These are phyloP conservation scores for Heteromurus nitidus DNA, from an alignment of 2,888 invertebrate species.

Conservation along the genomic window DNA sequence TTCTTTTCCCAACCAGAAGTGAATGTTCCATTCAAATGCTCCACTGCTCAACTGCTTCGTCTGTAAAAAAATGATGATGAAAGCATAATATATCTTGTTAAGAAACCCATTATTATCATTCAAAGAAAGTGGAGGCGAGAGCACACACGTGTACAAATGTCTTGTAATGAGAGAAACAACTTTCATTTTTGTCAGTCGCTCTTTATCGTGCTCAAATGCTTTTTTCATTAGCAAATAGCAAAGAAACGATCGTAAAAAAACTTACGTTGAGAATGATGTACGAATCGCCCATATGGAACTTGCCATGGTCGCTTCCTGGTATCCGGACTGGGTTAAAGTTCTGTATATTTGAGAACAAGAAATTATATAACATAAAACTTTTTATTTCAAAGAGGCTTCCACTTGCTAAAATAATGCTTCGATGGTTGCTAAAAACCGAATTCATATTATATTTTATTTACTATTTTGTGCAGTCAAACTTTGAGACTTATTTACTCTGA, in stretches of 20 bases:
- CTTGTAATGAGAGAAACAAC: neutral
- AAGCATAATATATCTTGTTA: neutral
- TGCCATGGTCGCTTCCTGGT: slow-evolving; percentile 84
- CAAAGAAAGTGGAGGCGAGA: no score
- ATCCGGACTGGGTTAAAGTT: slow-evolving; percentile 87
- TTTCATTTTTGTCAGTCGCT: slow-evolving; percentile 4
- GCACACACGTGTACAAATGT: neutral
- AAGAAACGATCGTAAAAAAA: slow-evolving; percentile 53
- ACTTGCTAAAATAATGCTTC: neutral
- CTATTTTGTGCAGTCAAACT: neutral
- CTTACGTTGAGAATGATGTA: slow-evolving; percentile 88
- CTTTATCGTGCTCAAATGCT: no score
- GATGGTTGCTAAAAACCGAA: neutral
- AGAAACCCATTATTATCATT: neutral
- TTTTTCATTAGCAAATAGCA: neutral
- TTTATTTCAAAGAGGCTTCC: neutral
- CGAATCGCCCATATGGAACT: slow-evolving; percentile 90
- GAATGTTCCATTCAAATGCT: slow-evolving; percentile 77
- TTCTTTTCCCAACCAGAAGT: slow-evolving; percentile 76
- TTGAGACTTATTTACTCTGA: neutral
- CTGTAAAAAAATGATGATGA: slow-evolving; percentile 51
- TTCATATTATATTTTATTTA: neutral
- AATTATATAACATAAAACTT: slow-evolving; percentile 8
- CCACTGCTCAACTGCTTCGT: slow-evolving; percentile 71
- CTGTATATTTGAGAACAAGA: slow-evolving; percentile 79